Conservation (phyloP, 2,113 vertebrate species). For the Scomber colias region DNA sequence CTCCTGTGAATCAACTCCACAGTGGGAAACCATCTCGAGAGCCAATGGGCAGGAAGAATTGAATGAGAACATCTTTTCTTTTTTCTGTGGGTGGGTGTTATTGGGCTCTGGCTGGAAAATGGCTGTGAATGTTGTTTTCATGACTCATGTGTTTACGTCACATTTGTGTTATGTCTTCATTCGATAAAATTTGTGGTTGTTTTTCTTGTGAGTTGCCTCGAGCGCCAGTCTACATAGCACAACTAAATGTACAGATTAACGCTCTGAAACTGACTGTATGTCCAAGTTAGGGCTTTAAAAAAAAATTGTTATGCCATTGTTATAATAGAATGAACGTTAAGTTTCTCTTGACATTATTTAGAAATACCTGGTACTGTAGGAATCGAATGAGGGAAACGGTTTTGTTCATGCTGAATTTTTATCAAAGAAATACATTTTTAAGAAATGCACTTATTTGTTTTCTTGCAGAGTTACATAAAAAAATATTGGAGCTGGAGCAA, state of each 20-base stretch:
- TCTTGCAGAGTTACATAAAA: too few relatives aligned
- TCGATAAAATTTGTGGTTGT: not conserved
- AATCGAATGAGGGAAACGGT: too few relatives aligned
- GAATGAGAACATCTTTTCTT: conserved; percentile 21
- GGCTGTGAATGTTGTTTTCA: conserved; percentile 28
- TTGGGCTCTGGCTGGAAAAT: conserved; percentile 24
- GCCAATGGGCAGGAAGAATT: conserved; percentile 46
- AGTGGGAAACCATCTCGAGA: conserved; percentile 25
- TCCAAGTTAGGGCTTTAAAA: not conserved
- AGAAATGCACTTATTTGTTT: too few relatives aligned
- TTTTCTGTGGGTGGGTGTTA: conserved; percentile 32
- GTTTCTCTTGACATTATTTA: too few relatives aligned
- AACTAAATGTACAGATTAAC: not conserved
- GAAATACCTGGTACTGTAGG: too few relatives aligned
- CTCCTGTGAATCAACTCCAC: conserved; percentile 26
- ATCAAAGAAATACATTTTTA: too few relatives aligned
- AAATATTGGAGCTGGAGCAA: too few relatives aligned
- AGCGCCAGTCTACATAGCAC: not conserved
- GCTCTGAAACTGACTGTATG: not conserved
- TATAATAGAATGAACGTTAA: too few relatives aligned
- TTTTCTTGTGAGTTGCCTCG: not conserved
- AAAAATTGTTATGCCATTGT: not conserved
- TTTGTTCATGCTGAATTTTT: too few relatives aligned
- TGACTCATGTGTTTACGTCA: not conserved
- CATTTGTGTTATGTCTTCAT: not conserved